Evolutionary conservation across 1,140 invertebrate genomes (phyloP), one percentile per base, ranked within the genome.

Genomic region (Streblospio benedicti): DNA sequence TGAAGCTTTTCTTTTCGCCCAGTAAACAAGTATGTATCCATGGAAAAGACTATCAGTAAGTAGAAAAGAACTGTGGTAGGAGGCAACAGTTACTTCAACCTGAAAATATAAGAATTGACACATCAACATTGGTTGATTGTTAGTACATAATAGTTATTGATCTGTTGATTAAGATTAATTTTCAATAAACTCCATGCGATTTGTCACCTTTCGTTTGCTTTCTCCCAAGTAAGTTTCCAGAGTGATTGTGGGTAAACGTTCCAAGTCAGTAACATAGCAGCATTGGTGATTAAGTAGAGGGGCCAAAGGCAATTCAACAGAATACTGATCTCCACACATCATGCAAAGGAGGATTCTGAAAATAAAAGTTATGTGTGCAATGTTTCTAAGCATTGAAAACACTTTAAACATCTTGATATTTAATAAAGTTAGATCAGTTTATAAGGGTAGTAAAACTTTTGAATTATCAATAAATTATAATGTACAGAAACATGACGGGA

Each of bases 1-100:
- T 20, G 93, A 97, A 6, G 93, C 93, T 84, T 91, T 92, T 71
- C 93, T 83, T 77, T 95, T 93, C 4, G 91, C 88, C 1, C 92
- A 96, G 77, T 95, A 98, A 51, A 96, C 90, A 54, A 96, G 82
- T 70, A 98, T 92, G 73, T 95, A 94, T 28, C 94, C 94, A 78
- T 98, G 93, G 59, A 94, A 90, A 4, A 70, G 54, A 35, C 66
- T 63, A 14, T 66, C 63, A 23, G 65, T 52, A 28, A 57, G 18
- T 3, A 55, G 35, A 30, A 61, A 89, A 12, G 91, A 91, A 59
- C 90, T 91, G 75, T 97, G 94, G 79, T 94, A 97, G 68, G 93
- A 96, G 27, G 91, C 91, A 61, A 96, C 84, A 61, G 92, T 92
- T 2, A 97, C 88, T 83, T 96, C 91, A n/a, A n/a, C n/a, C n/a